These are phyloP conservation scores for Zaprionus taronus DNA, from an alignment of 1,140 invertebrate genomes.

Conservation along the genomic window DNA sequence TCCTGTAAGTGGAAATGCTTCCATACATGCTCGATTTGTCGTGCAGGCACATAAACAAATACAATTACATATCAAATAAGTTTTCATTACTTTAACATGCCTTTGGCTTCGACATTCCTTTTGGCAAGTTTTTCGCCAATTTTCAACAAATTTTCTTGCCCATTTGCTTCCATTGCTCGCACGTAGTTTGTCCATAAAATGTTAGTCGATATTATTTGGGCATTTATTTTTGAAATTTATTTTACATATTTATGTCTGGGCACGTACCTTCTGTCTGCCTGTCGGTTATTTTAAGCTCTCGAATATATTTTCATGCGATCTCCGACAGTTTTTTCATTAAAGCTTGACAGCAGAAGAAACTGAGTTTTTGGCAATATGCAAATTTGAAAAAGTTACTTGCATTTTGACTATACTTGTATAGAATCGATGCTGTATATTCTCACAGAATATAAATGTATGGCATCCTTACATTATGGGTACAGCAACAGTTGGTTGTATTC, in stretches of 20 bases:
- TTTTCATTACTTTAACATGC: constrained; percentile 13
- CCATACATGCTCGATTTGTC: background rate
- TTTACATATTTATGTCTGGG: constrained; percentile 33
- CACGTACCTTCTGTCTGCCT: constrained; percentile 32
- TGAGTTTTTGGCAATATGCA: background rate
- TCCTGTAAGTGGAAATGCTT: background rate
- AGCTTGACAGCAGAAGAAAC: background rate
- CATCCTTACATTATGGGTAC: background rate
- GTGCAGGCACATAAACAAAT: constrained; percentile 7
- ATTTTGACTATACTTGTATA: background rate
- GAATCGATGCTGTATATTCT: background rate
- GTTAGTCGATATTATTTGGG: constrained; percentile 24
- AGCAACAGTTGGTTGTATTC: constrained; percentile 12
- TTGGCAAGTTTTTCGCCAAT: constrained; percentile 1
- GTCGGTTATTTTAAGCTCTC: constrained; percentile 12
- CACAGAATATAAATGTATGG: background rate
- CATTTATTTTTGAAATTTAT: constrained; percentile 28
- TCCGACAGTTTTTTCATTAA: constrained; percentile 3
- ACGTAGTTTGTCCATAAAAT: constrained; percentile 33
- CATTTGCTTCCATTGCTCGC: constrained; percentile 16
- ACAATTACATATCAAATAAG: constrained; percentile 1
- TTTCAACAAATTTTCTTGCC: constrained; percentile 18
- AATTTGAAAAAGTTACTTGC: background rate
- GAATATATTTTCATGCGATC: constrained; percentile 14
- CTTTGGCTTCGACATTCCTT: constrained; percentile 1